Evolutionary conservation across 2,888 invertebrate species (phyloP).

Genomic region (Acleris sparsana): DNA sequence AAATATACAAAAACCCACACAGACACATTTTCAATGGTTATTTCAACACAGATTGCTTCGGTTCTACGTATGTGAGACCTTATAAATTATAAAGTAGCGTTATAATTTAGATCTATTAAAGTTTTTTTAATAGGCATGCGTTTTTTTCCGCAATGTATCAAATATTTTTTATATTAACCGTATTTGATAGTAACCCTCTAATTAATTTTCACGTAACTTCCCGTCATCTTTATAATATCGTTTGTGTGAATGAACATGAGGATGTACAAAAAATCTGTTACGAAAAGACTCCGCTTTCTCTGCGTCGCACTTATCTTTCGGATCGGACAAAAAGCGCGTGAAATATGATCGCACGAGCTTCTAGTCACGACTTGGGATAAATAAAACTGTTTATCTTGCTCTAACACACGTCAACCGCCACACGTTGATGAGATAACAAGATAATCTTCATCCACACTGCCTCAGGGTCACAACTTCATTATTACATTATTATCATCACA

Average conservation of each 20-base stretch:
- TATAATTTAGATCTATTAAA: too few relatives aligned
- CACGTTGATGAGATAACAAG: not conserved
- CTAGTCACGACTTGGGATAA: conserved; percentile 35
- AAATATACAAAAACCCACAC: too few relatives aligned
- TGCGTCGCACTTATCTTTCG: conserved; percentile 23
- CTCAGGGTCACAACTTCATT: too few relatives aligned
- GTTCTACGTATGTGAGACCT: too few relatives aligned
- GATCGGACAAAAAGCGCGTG: conserved; percentile 40
- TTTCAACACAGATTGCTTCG: too few relatives aligned
- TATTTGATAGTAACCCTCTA: too few relatives aligned
- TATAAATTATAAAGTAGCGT: too few relatives aligned
- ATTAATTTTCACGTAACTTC: not conserved
- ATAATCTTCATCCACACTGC: not conserved
- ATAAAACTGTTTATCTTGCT: conserved; percentile 26
- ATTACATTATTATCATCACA: too few relatives aligned
- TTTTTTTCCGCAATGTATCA: too few relatives aligned
- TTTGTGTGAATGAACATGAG: conserved; percentile 5
- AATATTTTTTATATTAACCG: too few relatives aligned
- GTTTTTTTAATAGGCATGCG: too few relatives aligned
- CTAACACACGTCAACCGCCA: conserved; percentile 6
- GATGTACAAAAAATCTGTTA: conserved; percentile 19
- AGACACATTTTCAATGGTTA: too few relatives aligned
- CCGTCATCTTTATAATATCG: not conserved
- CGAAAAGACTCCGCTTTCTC: conserved; percentile 31
- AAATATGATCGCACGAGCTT: conserved; percentile 39